These are phyloP conservation scores for Columba livia DNA, from an alignment of 2,113 vertebrate species.

Conservation along the genomic window DNA sequence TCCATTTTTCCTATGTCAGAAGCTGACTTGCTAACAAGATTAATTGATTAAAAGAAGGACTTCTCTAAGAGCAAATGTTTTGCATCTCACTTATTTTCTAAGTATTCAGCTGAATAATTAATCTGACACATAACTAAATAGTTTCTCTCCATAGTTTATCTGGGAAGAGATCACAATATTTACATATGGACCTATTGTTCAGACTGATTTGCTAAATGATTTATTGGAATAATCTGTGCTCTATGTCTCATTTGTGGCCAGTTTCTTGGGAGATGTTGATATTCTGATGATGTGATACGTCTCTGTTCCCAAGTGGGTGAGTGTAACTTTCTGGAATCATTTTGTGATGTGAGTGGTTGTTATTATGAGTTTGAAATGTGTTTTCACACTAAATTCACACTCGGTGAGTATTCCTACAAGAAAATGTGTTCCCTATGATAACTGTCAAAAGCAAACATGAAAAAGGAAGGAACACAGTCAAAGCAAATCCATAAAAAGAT, in stretches of 20 bases:
- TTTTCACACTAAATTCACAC: conserved; percentile 59
- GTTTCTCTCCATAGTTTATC: conserved; percentile 7
- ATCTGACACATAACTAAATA: conserved; percentile 27
- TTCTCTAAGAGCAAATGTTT: conserved; percentile 10
- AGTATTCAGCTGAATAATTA: conserved; percentile 31
- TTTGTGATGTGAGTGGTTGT: conserved; percentile 39
- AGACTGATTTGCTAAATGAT: conserved; percentile 33
- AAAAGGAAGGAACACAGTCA: conserved; percentile 37
- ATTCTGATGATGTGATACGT: conserved; percentile 40
- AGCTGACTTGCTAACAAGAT: background rate
- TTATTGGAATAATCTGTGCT: conserved; percentile 27
- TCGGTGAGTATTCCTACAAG: conserved; percentile 49
- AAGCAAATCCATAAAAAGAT: conserved; percentile 38
- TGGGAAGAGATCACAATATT: conserved; percentile 38
- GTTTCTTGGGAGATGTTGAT: conserved; percentile 20
- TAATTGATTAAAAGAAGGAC: conserved; percentile 7
- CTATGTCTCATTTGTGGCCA: conserved; percentile 14
- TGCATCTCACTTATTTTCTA: conserved; percentile 21
- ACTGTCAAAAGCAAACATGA: conserved; percentile 51
- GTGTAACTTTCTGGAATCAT: conserved; percentile 51
- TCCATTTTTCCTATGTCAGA: background rate
- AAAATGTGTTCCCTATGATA: conserved; percentile 46
- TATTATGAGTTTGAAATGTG: conserved; percentile 56
- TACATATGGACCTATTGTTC: conserved; percentile 23
- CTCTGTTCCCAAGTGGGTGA: conserved; percentile 43